These are phyloP conservation scores for Cepaea nemoralis DNA, from an alignment of 1,140 invertebrate genomes.

Conservation along the genomic window DNA sequence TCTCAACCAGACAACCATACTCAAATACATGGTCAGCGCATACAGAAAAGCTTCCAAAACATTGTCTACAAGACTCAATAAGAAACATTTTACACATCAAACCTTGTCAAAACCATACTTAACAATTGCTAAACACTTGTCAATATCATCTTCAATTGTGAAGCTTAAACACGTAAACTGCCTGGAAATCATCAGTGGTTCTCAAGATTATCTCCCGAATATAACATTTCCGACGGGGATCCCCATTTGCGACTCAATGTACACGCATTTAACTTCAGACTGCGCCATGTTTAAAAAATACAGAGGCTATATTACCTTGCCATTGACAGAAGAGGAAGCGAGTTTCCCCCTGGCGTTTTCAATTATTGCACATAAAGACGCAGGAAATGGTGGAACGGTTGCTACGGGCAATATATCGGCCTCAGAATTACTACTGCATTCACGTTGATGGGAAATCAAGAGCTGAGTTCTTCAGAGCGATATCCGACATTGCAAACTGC, in stretches of 20 bases:
- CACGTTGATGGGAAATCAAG: conserved; percentile 52
- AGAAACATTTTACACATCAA: neutral
- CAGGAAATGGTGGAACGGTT: conserved; percentile 48
- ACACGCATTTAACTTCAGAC: neutral
- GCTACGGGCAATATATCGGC: conserved; percentile 52
- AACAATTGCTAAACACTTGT: neutral
- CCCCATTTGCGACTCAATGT: neutral
- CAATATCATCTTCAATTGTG: neutral
- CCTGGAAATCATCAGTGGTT: neutral
- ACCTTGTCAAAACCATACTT: neutral
- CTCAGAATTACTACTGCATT: conserved; percentile 57
- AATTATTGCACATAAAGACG: conserved; percentile 48
- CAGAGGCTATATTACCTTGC: conserved; percentile 5
- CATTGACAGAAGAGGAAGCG: conserved; percentile 38
- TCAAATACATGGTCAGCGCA: neutral
- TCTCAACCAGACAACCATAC: neutral
- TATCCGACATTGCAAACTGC: conserved; percentile 55
- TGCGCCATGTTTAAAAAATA: neutral
- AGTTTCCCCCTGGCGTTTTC: conserved; percentile 54
- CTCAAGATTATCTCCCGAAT: neutral
- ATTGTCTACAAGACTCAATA: neutral
- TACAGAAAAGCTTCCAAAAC: neutral
- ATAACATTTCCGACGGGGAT: neutral
- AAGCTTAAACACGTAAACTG: neutral
- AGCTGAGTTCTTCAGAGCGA: conserved; percentile 34